Evolutionary conservation across 2,888 invertebrate genomes (phyloP).

Genomic region (Watsonalla binaria): DNA sequence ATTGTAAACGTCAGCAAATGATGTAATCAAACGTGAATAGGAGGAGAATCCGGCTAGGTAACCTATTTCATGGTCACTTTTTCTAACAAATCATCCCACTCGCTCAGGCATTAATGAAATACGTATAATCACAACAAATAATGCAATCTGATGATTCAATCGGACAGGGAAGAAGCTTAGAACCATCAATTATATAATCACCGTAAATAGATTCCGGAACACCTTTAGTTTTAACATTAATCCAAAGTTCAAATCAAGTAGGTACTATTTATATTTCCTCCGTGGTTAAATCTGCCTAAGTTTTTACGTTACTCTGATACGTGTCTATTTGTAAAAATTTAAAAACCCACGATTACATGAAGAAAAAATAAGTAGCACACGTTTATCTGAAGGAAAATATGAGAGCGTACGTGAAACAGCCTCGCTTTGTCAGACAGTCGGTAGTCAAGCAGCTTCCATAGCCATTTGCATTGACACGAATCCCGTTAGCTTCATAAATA

Average conservation of each 20-base stretch:
- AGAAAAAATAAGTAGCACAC: background rate
- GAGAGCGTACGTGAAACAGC: conserved; percentile 5
- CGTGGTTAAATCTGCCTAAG: background rate
- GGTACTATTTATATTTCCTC: background rate
- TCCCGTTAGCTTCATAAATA: conserved; percentile 72
- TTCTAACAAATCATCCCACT: conserved; percentile 57
- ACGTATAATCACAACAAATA: conserved; percentile 25
- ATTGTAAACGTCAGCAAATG: conserved; percentile 56
- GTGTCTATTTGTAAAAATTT: background rate
- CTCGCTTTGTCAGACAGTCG: conserved; percentile 36
- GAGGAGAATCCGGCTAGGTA: conserved; percentile 68
- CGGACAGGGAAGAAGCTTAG: conserved; percentile 35
- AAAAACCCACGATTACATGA: background rate
- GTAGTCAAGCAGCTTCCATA: conserved; percentile 49
- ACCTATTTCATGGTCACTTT: conserved; percentile 68
- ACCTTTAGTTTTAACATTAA: conserved; percentile 18
- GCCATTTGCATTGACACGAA: conserved; percentile 71
- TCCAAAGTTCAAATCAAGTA: conserved; percentile 26
- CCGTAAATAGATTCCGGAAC: conserved; percentile 40
- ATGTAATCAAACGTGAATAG: conserved; percentile 57
- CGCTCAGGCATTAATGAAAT: conserved; percentile 33
- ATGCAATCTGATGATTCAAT: conserved; percentile 40
- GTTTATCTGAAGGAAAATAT: conserved; percentile 8
- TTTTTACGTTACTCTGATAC: background rate
- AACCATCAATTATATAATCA: conserved; percentile 38